Evolutionary conservation across 1,140 invertebrate genomes (phyloP).

Genomic region (Trichonephila inaurata): DNA sequence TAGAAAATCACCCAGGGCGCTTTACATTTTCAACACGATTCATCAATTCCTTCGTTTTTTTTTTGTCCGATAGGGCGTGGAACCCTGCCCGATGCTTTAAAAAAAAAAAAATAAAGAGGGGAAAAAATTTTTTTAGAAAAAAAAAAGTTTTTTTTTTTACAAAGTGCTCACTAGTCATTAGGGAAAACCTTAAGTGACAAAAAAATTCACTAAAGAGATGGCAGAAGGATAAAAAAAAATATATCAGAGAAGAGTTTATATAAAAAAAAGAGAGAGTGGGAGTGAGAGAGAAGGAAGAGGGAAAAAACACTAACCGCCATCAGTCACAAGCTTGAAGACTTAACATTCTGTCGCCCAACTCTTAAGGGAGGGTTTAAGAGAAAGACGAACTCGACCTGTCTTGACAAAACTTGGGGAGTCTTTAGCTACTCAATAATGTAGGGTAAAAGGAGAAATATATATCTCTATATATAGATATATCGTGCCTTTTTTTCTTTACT

Average conservation of each 20-base stretch:
- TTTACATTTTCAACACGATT: constrained; percentile 69
- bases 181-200: constrained; percentile 67
- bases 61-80: not conserved
- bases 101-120: constrained; percentile 59
- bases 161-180: constrained; percentile 57
- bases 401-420: constrained; percentile 73
- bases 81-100: constrained; percentile 68
- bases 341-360: constrained; percentile 75
- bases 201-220: constrained; percentile 53
- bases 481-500: constrained; percentile 10
- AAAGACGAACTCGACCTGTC: constrained; percentile 62
- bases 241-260: not conserved
- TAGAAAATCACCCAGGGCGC: constrained; percentile 37
- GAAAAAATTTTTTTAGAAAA: not conserved
- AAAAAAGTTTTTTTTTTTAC: not conserved
- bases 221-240: constrained; percentile 1
- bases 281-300: not conserved
- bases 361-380: constrained; percentile 63
- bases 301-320: constrained; percentile 64
- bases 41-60: constrained; percentile 31
- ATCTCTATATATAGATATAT: not conserved
- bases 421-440: constrained; percentile 76
- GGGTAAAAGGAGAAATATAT: constrained; percentile 47
- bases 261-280: not conserved
- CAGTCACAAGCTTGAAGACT: constrained; percentile 75